phyloP scores from a whole-genome alignment of 30 jellyfish, hydroid and myxozoan species.

The Sanderia malayensis region DNA sequence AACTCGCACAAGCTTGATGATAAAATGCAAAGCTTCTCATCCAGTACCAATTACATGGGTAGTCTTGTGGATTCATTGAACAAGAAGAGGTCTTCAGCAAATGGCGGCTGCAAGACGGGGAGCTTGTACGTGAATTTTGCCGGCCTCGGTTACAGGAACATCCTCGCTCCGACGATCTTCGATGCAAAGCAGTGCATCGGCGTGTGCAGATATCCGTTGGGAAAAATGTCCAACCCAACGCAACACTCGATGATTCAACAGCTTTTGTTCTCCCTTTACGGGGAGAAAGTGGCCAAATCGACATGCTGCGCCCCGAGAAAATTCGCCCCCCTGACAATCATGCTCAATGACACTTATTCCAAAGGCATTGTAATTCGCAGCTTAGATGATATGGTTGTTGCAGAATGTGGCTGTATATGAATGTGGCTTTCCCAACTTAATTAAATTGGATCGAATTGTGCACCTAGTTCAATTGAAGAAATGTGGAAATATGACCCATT shows the following conservation, averaged over 20 bases:
- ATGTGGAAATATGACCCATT: too few species aligned
- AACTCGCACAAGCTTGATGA: not conserved
- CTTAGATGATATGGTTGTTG: slow-evolving; percentile 67
- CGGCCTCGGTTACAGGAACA: slow-evolving; percentile 49
- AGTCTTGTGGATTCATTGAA: too few species aligned
- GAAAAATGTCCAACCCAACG: slow-evolving; percentile 49
- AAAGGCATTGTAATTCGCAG: slow-evolving; percentile 42
- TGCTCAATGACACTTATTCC: slow-evolving; percentile 36
- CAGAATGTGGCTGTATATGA: slow-evolving; percentile 68
- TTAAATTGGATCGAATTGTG: too few species aligned
- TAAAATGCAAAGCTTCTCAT: not conserved
- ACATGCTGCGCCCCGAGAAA: slow-evolving; percentile 62
- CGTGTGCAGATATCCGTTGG: slow-evolving; percentile 62
- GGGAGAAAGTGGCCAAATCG: slow-evolving; percentile 41
- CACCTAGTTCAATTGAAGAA: too few species aligned
- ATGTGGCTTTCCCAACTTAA: too few species aligned
- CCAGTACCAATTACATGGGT: too few species aligned
- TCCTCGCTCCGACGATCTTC: slow-evolving; percentile 55
- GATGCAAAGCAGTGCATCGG: slow-evolving; percentile 73
- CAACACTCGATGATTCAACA: slow-evolving; percentile 66
- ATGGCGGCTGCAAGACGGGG: slow-evolving; percentile 34
- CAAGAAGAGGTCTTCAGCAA: not conserved
- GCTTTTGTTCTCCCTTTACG: slow-evolving; percentile 45
- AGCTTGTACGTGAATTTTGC: slow-evolving; percentile 56
- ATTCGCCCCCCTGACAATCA: slow-evolving; percentile 35